Evolutionary conservation across 92 coral and sea anemone genomes (phyloP), one percentile per base, ranked within the genome.

Genomic region (Epizoanthus rinbou): DNA sequence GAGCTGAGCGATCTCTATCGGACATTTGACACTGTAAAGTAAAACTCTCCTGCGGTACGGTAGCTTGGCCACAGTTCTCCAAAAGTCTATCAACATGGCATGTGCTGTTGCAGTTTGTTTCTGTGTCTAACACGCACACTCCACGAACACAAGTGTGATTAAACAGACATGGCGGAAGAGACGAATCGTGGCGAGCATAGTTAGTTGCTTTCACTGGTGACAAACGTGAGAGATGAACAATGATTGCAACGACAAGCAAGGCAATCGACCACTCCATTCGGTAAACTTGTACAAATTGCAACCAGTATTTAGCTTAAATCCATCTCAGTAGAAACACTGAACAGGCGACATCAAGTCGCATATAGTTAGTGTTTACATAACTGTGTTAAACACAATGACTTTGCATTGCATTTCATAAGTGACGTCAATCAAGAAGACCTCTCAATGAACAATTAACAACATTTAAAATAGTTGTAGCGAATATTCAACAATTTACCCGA

Each of bases 91-190:
- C 2, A 11, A 50, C 54, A 11, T 50, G 54, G 3, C 54, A 50
- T 8, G 50, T 43, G 43, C 4, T 43, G 4, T 15, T 9, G 13
- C 82, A 62, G 71, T 22, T 62, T 10, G 57, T 7, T 14, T 39
- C 82, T 13, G 19, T n/a, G 31, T 4, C 21, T 53, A 33, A 25
- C 17, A 31, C 80, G 62, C 63, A 9, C 0, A 8, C 18, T 60
- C 54, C 54, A 21, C 54, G 57, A 60, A 69, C 59, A 39, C 82
- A 76, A 76, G 58, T 59, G 41, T 76, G 41, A 22, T 37, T 59
- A 3, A 60, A 33, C 15, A 10, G 82, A 18, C 82, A 76, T 76
- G 70, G n/a, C 7, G 70, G 47, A 13, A 50, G 54, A 18, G 14
- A 1, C 1, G 69, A 59, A 7, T 23, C 50, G 23, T 75, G 28